phyloP scores from a whole-genome alignment of 2,113 vertebrate genomes.

The Cinclus mexicanus region DNA sequence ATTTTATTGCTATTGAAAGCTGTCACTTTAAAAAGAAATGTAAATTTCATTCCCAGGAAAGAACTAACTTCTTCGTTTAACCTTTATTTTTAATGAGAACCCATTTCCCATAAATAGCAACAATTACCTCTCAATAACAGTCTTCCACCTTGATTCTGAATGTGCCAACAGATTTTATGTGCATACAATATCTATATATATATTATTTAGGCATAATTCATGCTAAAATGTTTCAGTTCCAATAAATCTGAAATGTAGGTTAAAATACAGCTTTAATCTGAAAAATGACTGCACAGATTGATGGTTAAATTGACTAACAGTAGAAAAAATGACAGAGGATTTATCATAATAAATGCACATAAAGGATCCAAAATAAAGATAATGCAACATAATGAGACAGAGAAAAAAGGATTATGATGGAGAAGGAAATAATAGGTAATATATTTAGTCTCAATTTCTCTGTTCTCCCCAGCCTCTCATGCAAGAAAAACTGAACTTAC shows the following conservation, averaged over 20 bases:
- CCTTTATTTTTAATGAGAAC: slow-evolving; percentile 27
- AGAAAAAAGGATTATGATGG: neutral
- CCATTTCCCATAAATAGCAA: slow-evolving; percentile 31
- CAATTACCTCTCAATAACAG: neutral
- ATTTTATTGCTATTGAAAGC: slow-evolving; percentile 28
- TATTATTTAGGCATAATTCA: slow-evolving; percentile 20
- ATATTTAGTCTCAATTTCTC: neutral
- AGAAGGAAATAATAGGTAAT: neutral
- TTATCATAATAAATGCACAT: neutral
- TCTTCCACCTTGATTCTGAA: slow-evolving; percentile 18
- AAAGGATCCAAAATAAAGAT: neutral
- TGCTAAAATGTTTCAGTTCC: neutral
- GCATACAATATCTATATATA: neutral
- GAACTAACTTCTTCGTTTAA: slow-evolving; percentile 13
- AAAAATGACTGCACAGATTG: neutral
- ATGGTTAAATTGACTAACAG: neutral
- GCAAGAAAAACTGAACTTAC: neutral
- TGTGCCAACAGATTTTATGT: neutral
- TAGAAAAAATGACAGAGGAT: neutral
- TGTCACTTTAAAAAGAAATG: slow-evolving; percentile 18
- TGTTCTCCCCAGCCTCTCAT: neutral
- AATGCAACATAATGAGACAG: neutral
- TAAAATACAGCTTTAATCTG: neutral
- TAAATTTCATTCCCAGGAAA: slow-evolving; percentile 11
- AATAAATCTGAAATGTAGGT: slow-evolving; percentile 13